Evolutionary conservation across 2,888 invertebrate species (phyloP).

Genomic region (Agonopterix heracliana): DNA sequence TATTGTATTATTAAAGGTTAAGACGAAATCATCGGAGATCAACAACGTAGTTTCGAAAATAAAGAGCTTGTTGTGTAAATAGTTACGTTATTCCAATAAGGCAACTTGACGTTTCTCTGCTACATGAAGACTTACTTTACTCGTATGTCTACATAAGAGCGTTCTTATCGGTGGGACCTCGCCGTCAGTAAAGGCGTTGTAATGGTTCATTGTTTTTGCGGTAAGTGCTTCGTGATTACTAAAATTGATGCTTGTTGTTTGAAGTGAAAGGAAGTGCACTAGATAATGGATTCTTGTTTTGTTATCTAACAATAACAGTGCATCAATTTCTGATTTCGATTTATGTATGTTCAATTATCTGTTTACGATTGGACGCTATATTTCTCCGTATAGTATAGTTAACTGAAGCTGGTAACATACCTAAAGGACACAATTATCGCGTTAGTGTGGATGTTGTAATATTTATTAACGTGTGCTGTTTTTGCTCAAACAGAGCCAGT

Average conservation of each 20-base stretch:
- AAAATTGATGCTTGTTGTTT: slow-evolving; percentile 53
- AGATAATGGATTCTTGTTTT: slow-evolving; percentile 45
- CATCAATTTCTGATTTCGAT: too few relatives aligned
- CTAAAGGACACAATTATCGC: too few relatives aligned
- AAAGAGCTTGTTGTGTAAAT: slow-evolving; percentile 2
- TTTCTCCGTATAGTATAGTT: too few relatives aligned
- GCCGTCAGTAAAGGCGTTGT: slow-evolving; percentile 31
- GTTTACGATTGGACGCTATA: too few relatives aligned
- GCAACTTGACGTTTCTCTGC: slow-evolving; percentile 1
- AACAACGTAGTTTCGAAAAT: not conserved
- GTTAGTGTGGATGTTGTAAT: too few relatives aligned
- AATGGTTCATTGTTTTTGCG: slow-evolving; percentile 62
- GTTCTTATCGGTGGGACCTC: too few relatives aligned
- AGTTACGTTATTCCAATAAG: slow-evolving; percentile 2
- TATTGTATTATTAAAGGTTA: slow-evolving; percentile 14
- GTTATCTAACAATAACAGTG: slow-evolving; percentile 23
- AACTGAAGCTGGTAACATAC: too few relatives aligned
- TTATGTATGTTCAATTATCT: too few relatives aligned
- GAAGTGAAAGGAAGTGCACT: slow-evolving; percentile 57
- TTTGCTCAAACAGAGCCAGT: too few relatives aligned
- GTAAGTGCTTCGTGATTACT: slow-evolving; percentile 56
- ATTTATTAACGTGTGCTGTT: too few relatives aligned
- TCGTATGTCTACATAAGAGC: too few relatives aligned
- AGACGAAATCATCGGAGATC: slow-evolving; percentile 7
- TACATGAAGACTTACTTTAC: not conserved